These are phyloP conservation scores for Bombus huntii DNA, from an alignment of 1,140 invertebrate genomes.

Conservation along the genomic window DNA sequence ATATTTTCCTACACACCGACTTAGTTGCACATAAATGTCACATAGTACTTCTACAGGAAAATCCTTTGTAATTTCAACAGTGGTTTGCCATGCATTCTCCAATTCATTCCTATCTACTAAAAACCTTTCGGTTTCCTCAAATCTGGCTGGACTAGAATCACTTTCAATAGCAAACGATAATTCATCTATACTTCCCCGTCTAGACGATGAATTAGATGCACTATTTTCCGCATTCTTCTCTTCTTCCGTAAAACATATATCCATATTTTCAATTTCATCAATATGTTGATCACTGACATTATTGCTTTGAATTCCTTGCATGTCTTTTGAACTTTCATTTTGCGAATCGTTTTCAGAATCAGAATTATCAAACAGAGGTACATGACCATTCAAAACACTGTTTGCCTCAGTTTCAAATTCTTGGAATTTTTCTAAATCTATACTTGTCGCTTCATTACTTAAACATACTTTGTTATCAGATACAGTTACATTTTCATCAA, in stretches of 20 bases:
- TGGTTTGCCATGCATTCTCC: slow-evolving; percentile 84
- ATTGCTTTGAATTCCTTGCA: slow-evolving; percentile 41
- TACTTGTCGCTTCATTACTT: slow-evolving; percentile 64
- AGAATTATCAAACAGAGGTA: slow-evolving; percentile 70
- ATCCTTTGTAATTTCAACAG: slow-evolving; percentile 82
- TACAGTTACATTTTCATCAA: slow-evolving; percentile 70
- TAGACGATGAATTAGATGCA: slow-evolving; percentile 68
- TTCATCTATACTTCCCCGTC: slow-evolving; percentile 73
- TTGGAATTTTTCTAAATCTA: slow-evolving; percentile 80
- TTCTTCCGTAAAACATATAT: slow-evolving; percentile 53
- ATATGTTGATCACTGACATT: slow-evolving; percentile 46
- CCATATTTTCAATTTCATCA: slow-evolving; percentile 56
- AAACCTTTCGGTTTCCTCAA: slow-evolving; percentile 82
- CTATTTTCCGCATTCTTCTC: slow-evolving; percentile 59
- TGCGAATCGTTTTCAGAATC: slow-evolving; percentile 75
- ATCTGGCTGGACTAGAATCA: slow-evolving; percentile 72
- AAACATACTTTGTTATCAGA: slow-evolving; percentile 56
- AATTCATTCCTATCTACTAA: slow-evolving; percentile 85
- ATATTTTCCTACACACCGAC: slow-evolving; percentile 83
- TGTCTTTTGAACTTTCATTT: slow-evolving; percentile 65
- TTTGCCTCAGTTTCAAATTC: slow-evolving; percentile 78
- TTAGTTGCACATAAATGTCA: slow-evolving; percentile 86
- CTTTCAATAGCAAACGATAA: slow-evolving; percentile 76
- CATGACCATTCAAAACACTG: slow-evolving; percentile 77
- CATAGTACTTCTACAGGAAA: slow-evolving; percentile 85